Evolutionary conservation across 2,888 invertebrate species (phyloP), one percentile per base, ranked within the genome.

Genomic region (Brenthis ino): DNA sequence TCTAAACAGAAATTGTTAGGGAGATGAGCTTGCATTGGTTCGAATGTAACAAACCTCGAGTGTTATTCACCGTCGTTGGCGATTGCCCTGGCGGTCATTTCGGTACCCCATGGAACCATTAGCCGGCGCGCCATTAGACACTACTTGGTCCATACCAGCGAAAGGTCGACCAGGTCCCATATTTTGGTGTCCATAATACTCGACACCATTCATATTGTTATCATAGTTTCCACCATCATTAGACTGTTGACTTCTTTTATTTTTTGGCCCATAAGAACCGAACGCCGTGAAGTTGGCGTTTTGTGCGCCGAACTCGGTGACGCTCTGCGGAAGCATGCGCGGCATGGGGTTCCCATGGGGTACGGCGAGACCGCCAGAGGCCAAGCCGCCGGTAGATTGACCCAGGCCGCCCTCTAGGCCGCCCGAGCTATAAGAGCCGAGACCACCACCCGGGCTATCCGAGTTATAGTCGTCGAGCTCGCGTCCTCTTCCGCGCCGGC

Each of bases 71-170:
- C 91, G 90, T 78, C 90, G 92, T 76, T 79, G 83, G 84, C 88
- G 91, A 84, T 89, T 88, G 83, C 91, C 89, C 91, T 91, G 93
- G 90, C 93, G 93, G 92, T 91, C 89, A 77, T 86, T 87, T 82
- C 82, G 82, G 87, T 91, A 91, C 90, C 92, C 92, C 92, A 89
- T 83, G 85, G 91, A 89, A 87, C 91, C 90, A 80, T 88, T 87
- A 72, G 86, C 85, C 87, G 78, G 83, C 87, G 87, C 87, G 81
- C 81, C 81, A 71, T 81, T 84, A 76, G 79, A 78, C 79, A 83
- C 82, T 70, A 76, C 81, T 74, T 81, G 85, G 61, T 83, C 82
- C 81, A 83, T 78, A 75, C 81, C 81, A 71, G 80, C 82, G 68
- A 80, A 83, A 11, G 89, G 87, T 79, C 88, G 82, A 68, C 88